Evolutionary conservation across 2,113 vertebrate genomes (phyloP), one percentile per base, ranked within the genome.

Genomic region (Mirza zaza): DNA sequence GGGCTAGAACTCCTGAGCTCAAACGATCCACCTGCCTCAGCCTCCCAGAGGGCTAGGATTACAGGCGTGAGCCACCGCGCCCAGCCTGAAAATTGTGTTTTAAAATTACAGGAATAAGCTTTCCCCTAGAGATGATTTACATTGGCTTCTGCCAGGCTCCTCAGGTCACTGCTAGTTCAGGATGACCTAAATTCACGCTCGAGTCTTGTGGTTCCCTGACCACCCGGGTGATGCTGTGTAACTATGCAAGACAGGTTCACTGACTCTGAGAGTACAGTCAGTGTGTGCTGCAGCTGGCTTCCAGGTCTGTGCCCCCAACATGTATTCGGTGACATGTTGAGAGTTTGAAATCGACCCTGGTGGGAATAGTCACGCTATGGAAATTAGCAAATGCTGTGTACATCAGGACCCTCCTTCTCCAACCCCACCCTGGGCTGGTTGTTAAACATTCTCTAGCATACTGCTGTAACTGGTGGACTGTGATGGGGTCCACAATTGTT

Each of bases 121-220:
- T 94, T 75, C 25, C 20, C 87, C 9, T 18, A 39, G 17, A 81
- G 92, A 84, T 27, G 71, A 39, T 79, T 94, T 71, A 61, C n/a
- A 25, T 79, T 67, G 39, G 90, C 29, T 91, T 71, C 73, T 91
- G 73, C 73, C 94, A 82, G 97, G 50, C 45, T 91, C 39, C 91
- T 21, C 50, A 89, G 36, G 36, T 55, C 42, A 20, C 32, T n/a
- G 81, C 81, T 48, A 12, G 45, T 45, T 15, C 4, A 55, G 45
- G 77, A 11, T 18, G 3, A 32, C 34, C 36, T 75, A 5, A 7
- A 7, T 39, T 52, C 23, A 42, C 55, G 34, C 50, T 82, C 57
- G 68, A 57, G 76, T 6, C 57, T 57, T 3, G 23, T 13, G 68
- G 68, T 36, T 83, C 42, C 73, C 75, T 50, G 81, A 27, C 76